These are phyloP conservation scores for Xanthorhoe spadicearia DNA, from an alignment of 2,888 invertebrate genomes.

Conservation along the genomic window DNA sequence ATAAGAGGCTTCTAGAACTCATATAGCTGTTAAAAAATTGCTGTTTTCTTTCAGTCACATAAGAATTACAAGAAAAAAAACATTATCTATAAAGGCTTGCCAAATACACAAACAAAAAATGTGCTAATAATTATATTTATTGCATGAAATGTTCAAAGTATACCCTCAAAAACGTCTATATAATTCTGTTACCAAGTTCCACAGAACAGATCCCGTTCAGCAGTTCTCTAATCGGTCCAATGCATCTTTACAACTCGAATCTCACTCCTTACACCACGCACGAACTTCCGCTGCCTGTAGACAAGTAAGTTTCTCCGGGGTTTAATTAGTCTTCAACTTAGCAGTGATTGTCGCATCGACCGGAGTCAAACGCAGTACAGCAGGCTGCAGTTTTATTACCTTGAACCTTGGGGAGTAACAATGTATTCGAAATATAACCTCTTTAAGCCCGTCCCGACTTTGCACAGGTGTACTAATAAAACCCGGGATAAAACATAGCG, in stretches of 20 bases:
- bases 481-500: too few species aligned
- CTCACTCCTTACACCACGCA: slow-evolving; percentile 44
- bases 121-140: too few species aligned
- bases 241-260: slow-evolving; percentile 24
- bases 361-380: slow-evolving; percentile 52
- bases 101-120: too few species aligned
- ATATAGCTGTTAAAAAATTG: too few species aligned
- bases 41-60: too few species aligned
- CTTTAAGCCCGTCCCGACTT: too few species aligned
- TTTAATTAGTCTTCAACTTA: slow-evolving; percentile 79
- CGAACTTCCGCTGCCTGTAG: slow-evolving; percentile 49
- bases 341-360: slow-evolving; percentile 69
- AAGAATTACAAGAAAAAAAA: too few species aligned
- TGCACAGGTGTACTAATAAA: too few species aligned
- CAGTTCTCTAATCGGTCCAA: slow-evolving; percentile 8
- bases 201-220: not conserved
- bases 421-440: too few species aligned
- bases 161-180: not conserved
- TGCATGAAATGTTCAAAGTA: not conserved
- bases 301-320: slow-evolving; percentile 67
- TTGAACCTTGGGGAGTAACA: not conserved
- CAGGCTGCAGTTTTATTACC: slow-evolving; percentile 18
- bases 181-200: not conserved
- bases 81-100: too few species aligned
- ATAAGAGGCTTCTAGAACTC: too few species aligned